Base-by-base conservation (phyloP, 1,140 invertebrate genomes). In the Battus philenor region DNA sequence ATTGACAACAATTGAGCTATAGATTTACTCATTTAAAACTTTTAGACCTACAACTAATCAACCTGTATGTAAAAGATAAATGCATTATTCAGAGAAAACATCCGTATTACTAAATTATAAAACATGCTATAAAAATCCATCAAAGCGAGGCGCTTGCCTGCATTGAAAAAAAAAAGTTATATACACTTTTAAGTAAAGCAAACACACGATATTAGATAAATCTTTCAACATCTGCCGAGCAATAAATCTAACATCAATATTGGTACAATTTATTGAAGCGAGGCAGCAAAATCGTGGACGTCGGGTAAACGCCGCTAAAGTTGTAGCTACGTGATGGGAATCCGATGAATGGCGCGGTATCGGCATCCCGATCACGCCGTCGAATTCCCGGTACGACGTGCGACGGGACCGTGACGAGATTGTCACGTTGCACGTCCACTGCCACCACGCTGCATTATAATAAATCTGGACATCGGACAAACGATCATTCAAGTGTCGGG, bases 261-360 rank as follows among this genome's bases (percentile, higher is more conserved):
- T 41, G 38, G 38, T 41, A 17, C 22, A 41, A 41, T 41, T 27
- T 41, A 27, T 41, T 9, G 38, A 26, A 27, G 38, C 38, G 24
- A 29, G 22, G 12, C 20, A 15, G 7, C 4, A 13, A 24, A 41
- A 27, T 16, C 12, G 54, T 50, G 44, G 20, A 44, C 53, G 56
- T 47, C 54, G 51, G 62, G 70, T 74, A 72, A 74, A 77, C 59
- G 66, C 54, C 60, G 61, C 73, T 57, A 65, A 62, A 67, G 62
- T 65, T 57, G 65, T 33, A 24, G 12, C 22, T 49, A 68, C 71
- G 69, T 73, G 68, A 54, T 31, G 50, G 50, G 66, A 64, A 75
- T 72, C 43, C 43, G 34, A 51, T 43, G 27, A 30, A 30, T 41
- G 41, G 47, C 47, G 27, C 34, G 41, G 39, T 29, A 47, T 46